These are phyloP conservation scores for Caerostris extrusa DNA, from an alignment of 1,140 invertebrate genomes.

Conservation along the genomic window DNA sequence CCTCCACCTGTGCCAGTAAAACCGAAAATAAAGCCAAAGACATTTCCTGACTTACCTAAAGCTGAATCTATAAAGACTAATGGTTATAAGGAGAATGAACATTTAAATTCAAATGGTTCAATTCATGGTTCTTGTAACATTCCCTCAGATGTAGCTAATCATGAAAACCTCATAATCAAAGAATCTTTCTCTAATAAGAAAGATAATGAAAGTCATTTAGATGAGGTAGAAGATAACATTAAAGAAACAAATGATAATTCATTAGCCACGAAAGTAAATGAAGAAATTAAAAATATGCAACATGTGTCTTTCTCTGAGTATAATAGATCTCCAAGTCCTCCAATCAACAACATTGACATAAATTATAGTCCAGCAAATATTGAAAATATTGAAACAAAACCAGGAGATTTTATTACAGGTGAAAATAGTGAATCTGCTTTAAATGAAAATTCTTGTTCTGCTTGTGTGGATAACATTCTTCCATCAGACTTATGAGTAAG, in stretches of 20 bases:
- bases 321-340: background rate
- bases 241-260: background rate
- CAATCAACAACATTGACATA: background rate
- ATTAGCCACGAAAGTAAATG: background rate
- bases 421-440: background rate
- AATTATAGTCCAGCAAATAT: background rate
- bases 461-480: background rate
- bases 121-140: background rate
- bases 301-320: background rate
- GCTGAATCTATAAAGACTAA: background rate
- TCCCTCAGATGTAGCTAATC: background rate
- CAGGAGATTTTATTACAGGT: background rate
- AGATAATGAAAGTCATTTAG: background rate
- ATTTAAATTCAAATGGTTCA: background rate
- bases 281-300: background rate
- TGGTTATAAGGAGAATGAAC: constrained; percentile 13
- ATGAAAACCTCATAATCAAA: background rate
- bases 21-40: constrained; percentile 64
- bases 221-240: background rate
- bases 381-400: background rate
- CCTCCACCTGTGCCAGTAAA: constrained; percentile 68
- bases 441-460: background rate
- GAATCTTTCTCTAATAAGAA: background rate
- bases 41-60: constrained; percentile 11
- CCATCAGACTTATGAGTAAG: background rate